These are phyloP conservation scores for Mormyrops attenuatus DNA, from an alignment of 2,797 vertebrate genomes.

Conservation along the genomic window DNA sequence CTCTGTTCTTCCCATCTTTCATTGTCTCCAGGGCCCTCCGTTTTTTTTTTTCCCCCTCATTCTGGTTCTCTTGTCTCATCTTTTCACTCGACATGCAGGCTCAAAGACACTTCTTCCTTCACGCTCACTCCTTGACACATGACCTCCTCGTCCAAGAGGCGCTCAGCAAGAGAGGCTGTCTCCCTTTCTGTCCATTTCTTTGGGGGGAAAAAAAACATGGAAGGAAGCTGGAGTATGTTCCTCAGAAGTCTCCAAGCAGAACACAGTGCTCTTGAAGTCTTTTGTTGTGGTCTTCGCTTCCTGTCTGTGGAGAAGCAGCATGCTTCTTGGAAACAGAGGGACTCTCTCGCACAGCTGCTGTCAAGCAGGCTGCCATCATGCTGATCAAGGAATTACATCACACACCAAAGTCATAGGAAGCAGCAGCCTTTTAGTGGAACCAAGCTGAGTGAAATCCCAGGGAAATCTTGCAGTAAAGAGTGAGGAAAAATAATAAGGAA, in stretches of 20 bases:
- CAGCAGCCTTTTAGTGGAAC: not conserved
- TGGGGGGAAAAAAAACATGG: not conserved
- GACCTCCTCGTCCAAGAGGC: not conserved
- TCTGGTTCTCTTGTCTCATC: not conserved
- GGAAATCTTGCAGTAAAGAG: not conserved
- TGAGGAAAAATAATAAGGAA: not conserved
- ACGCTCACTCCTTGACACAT: not conserved
- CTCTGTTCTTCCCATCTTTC: not conserved
- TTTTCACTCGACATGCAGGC: not conserved
- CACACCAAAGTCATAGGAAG: not conserved
- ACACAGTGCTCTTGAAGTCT: conserved; percentile 19
- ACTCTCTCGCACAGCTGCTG: not conserved
- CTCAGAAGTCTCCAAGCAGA: not conserved
- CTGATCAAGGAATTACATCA: not conserved
- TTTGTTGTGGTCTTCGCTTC: conserved; percentile 1
- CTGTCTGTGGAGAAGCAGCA: conserved; percentile 14
- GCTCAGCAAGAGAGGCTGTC: not conserved
- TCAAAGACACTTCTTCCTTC: not conserved
- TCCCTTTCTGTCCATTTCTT: conserved; percentile 5
- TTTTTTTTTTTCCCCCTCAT: not conserved
- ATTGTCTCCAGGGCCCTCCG: not conserved
- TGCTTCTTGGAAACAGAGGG: not conserved
- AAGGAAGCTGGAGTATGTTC: conserved; percentile 3
- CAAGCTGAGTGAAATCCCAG: not conserved
- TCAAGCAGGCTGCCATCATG: not conserved